These are phyloP conservation scores for Callimorpha dominula DNA, from an alignment of 2,888 invertebrate species.

Conservation along the genomic window DNA sequence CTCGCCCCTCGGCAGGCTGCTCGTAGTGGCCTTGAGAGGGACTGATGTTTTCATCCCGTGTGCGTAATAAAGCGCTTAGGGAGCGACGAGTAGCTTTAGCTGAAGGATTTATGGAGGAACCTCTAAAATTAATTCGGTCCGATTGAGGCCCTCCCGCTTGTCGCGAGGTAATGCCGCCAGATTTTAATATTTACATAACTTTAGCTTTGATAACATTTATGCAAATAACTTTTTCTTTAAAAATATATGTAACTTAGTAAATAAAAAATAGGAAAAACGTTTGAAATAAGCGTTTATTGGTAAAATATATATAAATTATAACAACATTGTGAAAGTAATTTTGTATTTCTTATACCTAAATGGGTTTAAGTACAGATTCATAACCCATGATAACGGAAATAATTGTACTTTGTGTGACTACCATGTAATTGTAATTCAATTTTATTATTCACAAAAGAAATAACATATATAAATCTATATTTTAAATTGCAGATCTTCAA, in stretches of 20 bases:
- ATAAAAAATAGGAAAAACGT: slow-evolving; percentile 13
- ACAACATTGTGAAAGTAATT: slow-evolving; percentile 2
- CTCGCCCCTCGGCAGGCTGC: slow-evolving; percentile 62
- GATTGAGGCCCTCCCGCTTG: slow-evolving; percentile 68
- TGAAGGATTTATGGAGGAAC: slow-evolving; percentile 83
- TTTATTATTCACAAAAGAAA: not conserved
- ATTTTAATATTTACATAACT: slow-evolving; percentile 62
- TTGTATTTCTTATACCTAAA: not conserved
- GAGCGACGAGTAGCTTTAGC: slow-evolving; percentile 81
- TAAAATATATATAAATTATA: slow-evolving; percentile 31
- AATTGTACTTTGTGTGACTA: slow-evolving; percentile 20
- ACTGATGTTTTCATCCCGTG: slow-evolving; percentile 85
- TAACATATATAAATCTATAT: not conserved
- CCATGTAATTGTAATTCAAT: not conserved
- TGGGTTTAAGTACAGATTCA: not conserved
- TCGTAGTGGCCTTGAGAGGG: slow-evolving; percentile 81
- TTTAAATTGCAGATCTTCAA: not conserved
- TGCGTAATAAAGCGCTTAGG: slow-evolving; percentile 85
- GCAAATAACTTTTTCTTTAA: not conserved
- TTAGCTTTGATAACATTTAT: not conserved
- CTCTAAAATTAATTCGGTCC: slow-evolving; percentile 80
- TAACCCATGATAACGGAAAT: not conserved
- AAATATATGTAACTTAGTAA: not conserved
- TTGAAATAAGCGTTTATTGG: slow-evolving; percentile 33
- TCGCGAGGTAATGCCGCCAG: slow-evolving; percentile 55